Evolutionary conservation across 2,113 vertebrate species (phyloP), one percentile per base, ranked within the genome.

Genomic region (Anser brachyrhynchus): DNA sequence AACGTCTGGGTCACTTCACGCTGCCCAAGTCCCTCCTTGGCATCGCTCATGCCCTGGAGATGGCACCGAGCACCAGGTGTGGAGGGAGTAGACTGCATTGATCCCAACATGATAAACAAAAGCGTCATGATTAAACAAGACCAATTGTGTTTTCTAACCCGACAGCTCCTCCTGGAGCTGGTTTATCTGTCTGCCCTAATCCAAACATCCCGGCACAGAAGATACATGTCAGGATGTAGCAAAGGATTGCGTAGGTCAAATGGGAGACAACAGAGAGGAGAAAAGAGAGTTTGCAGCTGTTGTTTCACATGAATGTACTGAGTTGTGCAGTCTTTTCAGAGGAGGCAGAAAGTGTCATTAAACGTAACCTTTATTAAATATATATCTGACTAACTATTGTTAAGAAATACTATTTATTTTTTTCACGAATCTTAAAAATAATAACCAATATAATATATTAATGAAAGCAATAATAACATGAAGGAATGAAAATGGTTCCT

Each of bases 31-130:
- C 59, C 37, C 37, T 46, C 10, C 16, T 66, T 4, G 4, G 15
- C 74, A 54, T 44, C 13, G 2, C 28, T 25, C 12, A 0, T 41
- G 69, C 35, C 75, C 69, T 10, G 54, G 16, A 5, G 9, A 39
- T 4, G 62, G 7, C 11, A 14, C 2, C 0, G 2, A 31, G 44
- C 52, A 46, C 46, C 46, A 49, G 46, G 20, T 51, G 22, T 23
- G 49, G 22, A 46, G 7, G 20, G 69, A 55, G 52, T 2, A 16
- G 19, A 22, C 20, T 3, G 1, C 20, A 0, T 22, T 6, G 8
- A 8, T 39, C 35, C 39, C 65, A 3, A 1, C 8, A 1, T 10
- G 1, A 44, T 11, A 33, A 33, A 9, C 15, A 15, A 13, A 33
- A 11, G 52, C 2, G 23, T 21, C 61, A 13, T 4, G 2, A 11